phyloP scores from a whole-genome alignment of 2,888 invertebrate genomes.

The Dynastes tityus region DNA sequence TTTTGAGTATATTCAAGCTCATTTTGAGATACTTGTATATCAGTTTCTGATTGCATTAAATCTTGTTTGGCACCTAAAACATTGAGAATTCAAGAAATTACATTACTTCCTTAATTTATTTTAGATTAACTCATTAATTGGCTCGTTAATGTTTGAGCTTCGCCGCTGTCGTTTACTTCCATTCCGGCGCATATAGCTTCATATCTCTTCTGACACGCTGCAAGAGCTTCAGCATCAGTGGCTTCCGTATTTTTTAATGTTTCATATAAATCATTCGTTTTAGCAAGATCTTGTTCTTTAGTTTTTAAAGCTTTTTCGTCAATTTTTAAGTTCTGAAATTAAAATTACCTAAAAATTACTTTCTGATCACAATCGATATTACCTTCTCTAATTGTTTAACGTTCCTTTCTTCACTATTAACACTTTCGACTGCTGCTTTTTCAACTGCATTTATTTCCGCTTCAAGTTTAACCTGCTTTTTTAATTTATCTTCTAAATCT shows the following conservation, averaged over 20 bases:
- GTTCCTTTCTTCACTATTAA: conserved; percentile 80
- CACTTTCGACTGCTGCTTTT: conserved; percentile 78
- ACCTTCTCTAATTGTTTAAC: conserved; percentile 77
- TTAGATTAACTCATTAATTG: conserved; percentile 82
- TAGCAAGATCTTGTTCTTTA: conserved; percentile 76
- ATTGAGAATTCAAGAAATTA: conserved; percentile 4
- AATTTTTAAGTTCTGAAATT: conserved; percentile 73
- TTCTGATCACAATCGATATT: not conserved
- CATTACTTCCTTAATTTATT: not conserved
- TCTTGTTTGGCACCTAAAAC: conserved; percentile 81
- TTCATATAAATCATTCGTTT: conserved; percentile 78
- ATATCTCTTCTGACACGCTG: conserved; percentile 83
- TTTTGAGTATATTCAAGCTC: conserved; percentile 78
- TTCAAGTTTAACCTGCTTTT: conserved; percentile 78
- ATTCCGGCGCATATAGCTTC: conserved; percentile 90
- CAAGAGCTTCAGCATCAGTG: conserved; percentile 78
- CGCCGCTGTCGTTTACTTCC: conserved; percentile 84
- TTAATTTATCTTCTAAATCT: conserved; percentile 77
- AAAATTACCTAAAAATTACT: not conserved
- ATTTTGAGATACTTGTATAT: conserved; percentile 85
- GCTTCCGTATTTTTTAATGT: conserved; percentile 79
- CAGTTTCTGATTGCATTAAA: conserved; percentile 84
- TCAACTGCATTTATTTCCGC: conserved; percentile 77
- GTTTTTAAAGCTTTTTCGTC: conserved; percentile 77
- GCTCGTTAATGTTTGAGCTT: conserved; percentile 88